Percentiles rank a stretch among this genome's conserved stretches.
Conservation (phyloP, 2,113 vertebrate species). For the Mionectes macconnelli region DNA sequence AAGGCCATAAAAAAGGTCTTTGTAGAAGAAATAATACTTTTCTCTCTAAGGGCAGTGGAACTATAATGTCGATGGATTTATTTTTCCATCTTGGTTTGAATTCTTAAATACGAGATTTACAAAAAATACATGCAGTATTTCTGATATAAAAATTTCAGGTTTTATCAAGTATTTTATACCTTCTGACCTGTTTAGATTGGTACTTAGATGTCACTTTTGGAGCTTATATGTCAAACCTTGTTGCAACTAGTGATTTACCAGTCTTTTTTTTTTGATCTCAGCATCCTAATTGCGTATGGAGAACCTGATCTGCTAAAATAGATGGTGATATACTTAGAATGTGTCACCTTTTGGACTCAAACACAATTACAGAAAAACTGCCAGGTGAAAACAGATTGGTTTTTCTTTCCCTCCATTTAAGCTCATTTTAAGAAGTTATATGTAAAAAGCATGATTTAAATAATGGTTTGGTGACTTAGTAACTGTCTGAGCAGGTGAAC, state of each 20-base stretch:
- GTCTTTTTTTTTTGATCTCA: background rate
- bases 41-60: background rate
- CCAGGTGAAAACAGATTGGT: background rate
- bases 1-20: background rate
- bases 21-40: background rate
- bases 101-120: background rate
- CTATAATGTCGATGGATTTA: background rate
- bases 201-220: background rate
- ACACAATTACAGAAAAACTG: background rate
- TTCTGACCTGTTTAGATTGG: background rate
- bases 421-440: background rate
- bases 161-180: background rate
- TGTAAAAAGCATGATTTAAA: background rate
- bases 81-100: background rate
- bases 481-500: background rate
- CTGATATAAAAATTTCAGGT: background rate
- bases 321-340: background rate
- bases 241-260: background rate
- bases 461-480: background rate
- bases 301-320: background rate
- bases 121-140: background rate
- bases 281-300: background rate
- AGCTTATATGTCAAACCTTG: background rate
- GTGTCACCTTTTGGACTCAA: background rate
- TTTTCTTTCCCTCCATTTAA: background rate